These are phyloP conservation scores for Pristionchus fissidentatus DNA, from an alignment of 2,888 invertebrate genomes.

Conservation along the genomic window DNA sequence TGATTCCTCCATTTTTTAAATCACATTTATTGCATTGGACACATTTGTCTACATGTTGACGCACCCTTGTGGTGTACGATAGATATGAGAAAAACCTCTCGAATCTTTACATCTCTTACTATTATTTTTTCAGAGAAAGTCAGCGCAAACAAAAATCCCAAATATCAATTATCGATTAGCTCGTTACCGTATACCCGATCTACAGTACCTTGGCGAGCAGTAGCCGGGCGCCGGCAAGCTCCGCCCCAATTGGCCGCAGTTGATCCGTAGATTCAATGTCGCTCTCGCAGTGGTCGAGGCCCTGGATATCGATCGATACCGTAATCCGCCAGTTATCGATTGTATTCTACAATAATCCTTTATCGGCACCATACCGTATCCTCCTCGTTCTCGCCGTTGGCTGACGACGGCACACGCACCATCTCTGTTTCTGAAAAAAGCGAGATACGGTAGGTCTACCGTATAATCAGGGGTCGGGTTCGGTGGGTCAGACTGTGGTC, in stretches of 20 bases:
- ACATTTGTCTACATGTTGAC: too few relatives aligned
- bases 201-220: slow-evolving; percentile 39
- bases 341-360: not conserved
- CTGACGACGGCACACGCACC: not conserved
- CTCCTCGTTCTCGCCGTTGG: slow-evolving; percentile 30
- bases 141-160: too few relatives aligned
- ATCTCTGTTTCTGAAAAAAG: slow-evolving; percentile 42
- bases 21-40: too few relatives aligned
- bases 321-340: not conserved
- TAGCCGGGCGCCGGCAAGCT: slow-evolving; percentile 44
- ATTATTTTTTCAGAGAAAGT: too few relatives aligned
- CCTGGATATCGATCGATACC: slow-evolving; percentile 3
- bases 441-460: not conserved
- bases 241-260: slow-evolving; percentile 20
- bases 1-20: too few relatives aligned
- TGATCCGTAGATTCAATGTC: slow-evolving; percentile 48
- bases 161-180: not conserved
- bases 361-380: slow-evolving; percentile 33
- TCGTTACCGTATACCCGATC: not conserved
- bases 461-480: not conserved
- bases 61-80: too few relatives aligned
- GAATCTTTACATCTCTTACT: too few relatives aligned
- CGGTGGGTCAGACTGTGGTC: not conserved
- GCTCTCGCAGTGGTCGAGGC: slow-evolving; percentile 37
- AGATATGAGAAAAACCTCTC: too few relatives aligned